phyloP scores from a whole-genome alignment of 2,888 invertebrate species.

The Drosophila borborema region DNA sequence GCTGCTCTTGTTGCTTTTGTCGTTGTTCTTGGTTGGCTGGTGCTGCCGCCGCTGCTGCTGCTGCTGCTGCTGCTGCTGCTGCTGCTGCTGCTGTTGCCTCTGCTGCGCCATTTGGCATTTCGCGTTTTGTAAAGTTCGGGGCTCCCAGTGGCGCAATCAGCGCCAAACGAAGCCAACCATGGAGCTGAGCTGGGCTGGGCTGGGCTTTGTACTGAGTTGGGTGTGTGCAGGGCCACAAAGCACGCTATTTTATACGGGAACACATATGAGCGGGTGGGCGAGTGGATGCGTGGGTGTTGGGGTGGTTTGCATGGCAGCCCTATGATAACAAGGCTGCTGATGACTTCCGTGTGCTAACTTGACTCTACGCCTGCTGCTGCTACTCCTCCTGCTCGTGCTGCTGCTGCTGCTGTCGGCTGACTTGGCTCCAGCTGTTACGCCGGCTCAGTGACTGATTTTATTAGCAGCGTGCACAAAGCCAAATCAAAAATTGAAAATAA shows the following conservation, averaged over 20 bases:
- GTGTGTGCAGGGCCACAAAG: slow-evolving; percentile 59
- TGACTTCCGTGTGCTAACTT: slow-evolving; percentile 69
- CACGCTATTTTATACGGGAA: slow-evolving; percentile 67
- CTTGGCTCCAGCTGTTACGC: slow-evolving; percentile 41
- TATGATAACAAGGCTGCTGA: slow-evolving; percentile 78
- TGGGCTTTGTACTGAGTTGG: background rate
- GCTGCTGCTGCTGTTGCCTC: slow-evolving; percentile 18
- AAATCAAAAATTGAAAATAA: slow-evolving; percentile 81
- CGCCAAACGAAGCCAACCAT: slow-evolving; percentile 54
- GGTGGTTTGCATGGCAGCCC: slow-evolving; percentile 24
- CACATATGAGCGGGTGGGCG: slow-evolving; percentile 15
- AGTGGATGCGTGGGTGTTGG: background rate
- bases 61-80: slow-evolving; percentile 12
- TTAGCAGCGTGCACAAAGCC: slow-evolving; percentile 53
- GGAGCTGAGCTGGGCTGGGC: slow-evolving; percentile 20
- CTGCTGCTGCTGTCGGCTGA: slow-evolving; percentile 22
- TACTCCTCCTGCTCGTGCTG: background rate
- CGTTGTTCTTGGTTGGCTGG: slow-evolving; percentile 7
- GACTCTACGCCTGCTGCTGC: slow-evolving; percentile 8
- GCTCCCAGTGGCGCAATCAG: slow-evolving; percentile 79
- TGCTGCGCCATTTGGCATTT: slow-evolving; percentile 53
- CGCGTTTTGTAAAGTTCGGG: slow-evolving; percentile 73
- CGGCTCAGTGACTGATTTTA: slow-evolving; percentile 41
- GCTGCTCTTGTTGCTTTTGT: slow-evolving; percentile 17
- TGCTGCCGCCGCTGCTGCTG: slow-evolving; percentile 14